Evolutionary conservation across 2,113 vertebrate genomes (phyloP), one percentile per base, ranked within the genome.

Genomic region (Pavo muticus): DNA sequence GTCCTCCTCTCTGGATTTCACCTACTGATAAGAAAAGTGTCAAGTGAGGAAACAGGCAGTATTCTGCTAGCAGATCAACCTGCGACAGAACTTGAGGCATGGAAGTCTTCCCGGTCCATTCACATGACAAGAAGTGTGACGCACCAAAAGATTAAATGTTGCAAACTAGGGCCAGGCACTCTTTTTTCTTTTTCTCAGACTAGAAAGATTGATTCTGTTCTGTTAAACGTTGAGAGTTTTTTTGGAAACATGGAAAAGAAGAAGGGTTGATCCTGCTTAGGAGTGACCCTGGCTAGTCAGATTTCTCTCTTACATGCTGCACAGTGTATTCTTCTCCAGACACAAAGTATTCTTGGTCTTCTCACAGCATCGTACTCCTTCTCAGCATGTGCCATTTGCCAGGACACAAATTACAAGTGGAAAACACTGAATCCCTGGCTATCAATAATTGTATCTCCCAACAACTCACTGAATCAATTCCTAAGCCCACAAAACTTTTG

Each of bases 401-500:
- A 15, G 52, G 52, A 73, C 40, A 39, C 0, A 29, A 57, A 25
- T 61, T 57, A 84, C 25, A 37, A 20, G 21, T 25, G 45, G 50
- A 50, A 78, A 79, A 91, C 63, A 72, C 27, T 7, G n/a, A 32
- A 60, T 48, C 18, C 29, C 13, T 30, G 44, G 8, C 42, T 71
- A 15, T 75, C 61, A 61, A 2, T 27, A 68, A 68, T 19, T 35
- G 5, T 0, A 3, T 39, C 35, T 61, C 19, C 4, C 64, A 94
- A 50, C 21, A 60, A 79, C 44, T 50, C 42, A 39, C 14, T 73
- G 40, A 82, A 70, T 50, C 39, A 29, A 45, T 67, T 73, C n/a
- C 42, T 44, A 83, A 89, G 87, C 54, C 59, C 68, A 69, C 71
- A 63, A 35, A 84, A 87, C 54, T 87, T 88, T 56, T 79, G 48